Evolutionary conservation across 2,113 vertebrate species (phyloP).

Genomic region (Rattus norvegicus): GRCr8 NC_086038.1:12975001-12975500

Average conservation of each 20-base stretch:
- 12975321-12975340: background rate
- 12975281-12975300: background rate
- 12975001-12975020: background rate
- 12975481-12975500: background rate
- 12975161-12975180: background rate
- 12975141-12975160: background rate
- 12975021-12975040: background rate
- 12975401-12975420: background rate
- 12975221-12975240: background rate
- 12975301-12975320: background rate
- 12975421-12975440: background rate
- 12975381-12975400: background rate
- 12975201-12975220: background rate
- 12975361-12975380: background rate
- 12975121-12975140: background rate
- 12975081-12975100: background rate
- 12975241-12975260: too few relatives aligned
- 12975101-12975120: background rate
- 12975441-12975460: background rate
- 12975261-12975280: background rate
- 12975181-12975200: background rate
- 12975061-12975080: background rate
- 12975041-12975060: background rate
- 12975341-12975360: background rate
- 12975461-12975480: too few relatives aligned